A percentile compares a stretch with the other conserved stretches of the same genome.
Conservation (phyloP, 2,113 vertebrate genomes). For the Lonchura striata region DNA sequence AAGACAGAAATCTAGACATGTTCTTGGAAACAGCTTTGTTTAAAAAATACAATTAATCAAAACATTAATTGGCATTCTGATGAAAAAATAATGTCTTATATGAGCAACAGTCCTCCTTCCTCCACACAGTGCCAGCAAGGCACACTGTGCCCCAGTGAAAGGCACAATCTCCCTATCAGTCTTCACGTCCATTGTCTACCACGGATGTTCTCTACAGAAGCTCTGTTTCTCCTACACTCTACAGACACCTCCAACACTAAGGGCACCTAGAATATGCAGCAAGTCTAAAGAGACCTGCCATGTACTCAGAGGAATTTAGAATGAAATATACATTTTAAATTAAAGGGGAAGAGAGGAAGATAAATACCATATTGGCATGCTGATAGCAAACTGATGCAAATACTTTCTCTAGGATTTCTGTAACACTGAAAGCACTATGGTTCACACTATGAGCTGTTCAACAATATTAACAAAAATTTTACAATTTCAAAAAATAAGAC, state of each 20-base stretch:
- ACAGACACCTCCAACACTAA: neutral
- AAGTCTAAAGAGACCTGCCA: neutral
- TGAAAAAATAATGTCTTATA: neutral
- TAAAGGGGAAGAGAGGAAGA: neutral
- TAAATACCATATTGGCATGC: neutral
- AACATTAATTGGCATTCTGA: neutral
- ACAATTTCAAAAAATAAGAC: neutral
- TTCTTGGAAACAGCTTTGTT: neutral
- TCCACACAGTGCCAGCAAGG: neutral
- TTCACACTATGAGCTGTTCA: neutral
- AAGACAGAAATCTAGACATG: neutral
- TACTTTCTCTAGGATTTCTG: neutral
- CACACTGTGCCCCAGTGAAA: rapidly evolving
- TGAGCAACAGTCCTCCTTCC: neutral
- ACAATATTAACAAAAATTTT: neutral
- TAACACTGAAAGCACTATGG: neutral
- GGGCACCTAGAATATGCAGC: neutral
- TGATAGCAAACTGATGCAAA: neutral
- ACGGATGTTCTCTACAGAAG: neutral
- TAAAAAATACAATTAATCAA: neutral
- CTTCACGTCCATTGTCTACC: neutral
- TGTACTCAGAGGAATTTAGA: neutral
- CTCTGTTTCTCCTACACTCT: neutral
- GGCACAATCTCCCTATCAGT: neutral
- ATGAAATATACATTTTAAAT: neutral